Evolutionary conservation across 2,113 vertebrate genomes (phyloP), one percentile per base, ranked within the genome.

Genomic region (Bucco capensis): DNA sequence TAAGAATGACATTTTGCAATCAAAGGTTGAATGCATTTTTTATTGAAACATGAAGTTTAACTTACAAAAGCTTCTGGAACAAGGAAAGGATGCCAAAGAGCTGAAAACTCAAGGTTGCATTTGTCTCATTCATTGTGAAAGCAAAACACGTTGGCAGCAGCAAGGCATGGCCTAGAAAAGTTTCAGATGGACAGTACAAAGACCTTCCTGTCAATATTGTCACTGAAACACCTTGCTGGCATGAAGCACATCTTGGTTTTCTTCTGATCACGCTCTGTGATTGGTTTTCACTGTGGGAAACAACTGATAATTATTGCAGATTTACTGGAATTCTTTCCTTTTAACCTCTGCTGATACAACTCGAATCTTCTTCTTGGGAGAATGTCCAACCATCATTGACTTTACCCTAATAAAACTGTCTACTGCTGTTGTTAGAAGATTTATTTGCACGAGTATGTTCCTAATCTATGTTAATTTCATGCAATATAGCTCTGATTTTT

Each of bases 61-160:
- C 96, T 96, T 98, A 98, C 97, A 98, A 98, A 98, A 97, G 96
- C 97, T 93, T 96, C 92, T 94, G 94, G 95, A 97, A 97, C 97
- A 94, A 90, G 85, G 95, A 94, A 93, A 93, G 78, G 91, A 93
- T 79, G 95, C 95, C 86, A 96, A 92, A 73, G 85, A 88, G 73
- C 88, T 89, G 94, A 95, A 96, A 96, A 94, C 57, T 95, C 69
- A 86, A 42, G 66, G 64, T 87, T 75, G 96, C 95, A 77, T 35
- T 80, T 92, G n/a, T 95, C 76, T 97, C 93, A 96, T 93, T 97
- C 95, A 96, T 93, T 86, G 85, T 93, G 66, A 92, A 97, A 97
- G 93, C 96, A 87, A 96, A 91, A 95, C 88, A 93, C 87, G 73
- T 37, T 74, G 88, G 91, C 67, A 76, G 73, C 90, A 91, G 95